Evolutionary conservation across 2,888 invertebrate species (phyloP).

Genomic region (Phalera bucephala): DNA sequence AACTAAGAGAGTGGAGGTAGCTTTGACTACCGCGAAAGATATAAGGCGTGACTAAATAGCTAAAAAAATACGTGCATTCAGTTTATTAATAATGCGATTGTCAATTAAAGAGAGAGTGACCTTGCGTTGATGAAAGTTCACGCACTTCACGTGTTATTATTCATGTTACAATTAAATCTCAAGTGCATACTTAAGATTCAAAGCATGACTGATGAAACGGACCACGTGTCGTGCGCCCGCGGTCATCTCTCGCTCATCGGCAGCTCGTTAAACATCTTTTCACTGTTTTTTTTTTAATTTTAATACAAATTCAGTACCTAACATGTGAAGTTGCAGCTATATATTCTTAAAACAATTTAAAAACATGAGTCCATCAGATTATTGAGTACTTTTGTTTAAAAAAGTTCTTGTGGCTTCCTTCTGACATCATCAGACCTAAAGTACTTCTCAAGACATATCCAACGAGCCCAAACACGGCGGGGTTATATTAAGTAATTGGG

Average conservation of each 20-base stretch:
- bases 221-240: slow-evolving; percentile 21
- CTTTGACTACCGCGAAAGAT: no score
- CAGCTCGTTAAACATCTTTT: neutral
- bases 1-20: no score
- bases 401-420: no score
- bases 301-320: neutral
- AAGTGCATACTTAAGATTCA: slow-evolving; percentile 37
- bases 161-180: slow-evolving; percentile 52
- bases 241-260: slow-evolving; percentile 3
- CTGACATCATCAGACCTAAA: no score
- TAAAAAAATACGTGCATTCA: neutral
- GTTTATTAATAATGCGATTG: slow-evolving; percentile 8
- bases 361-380: no score
- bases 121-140: slow-evolving; percentile 26
- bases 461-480: no score
- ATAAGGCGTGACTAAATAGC: no score
- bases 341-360: no score
- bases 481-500: no score
- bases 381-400: no score
- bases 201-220: slow-evolving; percentile 33
- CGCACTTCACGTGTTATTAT: slow-evolving; percentile 28
- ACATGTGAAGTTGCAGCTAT: neutral
- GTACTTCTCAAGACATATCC: no score
- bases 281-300: slow-evolving; percentile 1
- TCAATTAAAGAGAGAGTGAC: slow-evolving; percentile 50